Evolutionary conservation across 2,113 vertebrate genomes (phyloP).

Genomic region (Petromus typicus): DNA sequence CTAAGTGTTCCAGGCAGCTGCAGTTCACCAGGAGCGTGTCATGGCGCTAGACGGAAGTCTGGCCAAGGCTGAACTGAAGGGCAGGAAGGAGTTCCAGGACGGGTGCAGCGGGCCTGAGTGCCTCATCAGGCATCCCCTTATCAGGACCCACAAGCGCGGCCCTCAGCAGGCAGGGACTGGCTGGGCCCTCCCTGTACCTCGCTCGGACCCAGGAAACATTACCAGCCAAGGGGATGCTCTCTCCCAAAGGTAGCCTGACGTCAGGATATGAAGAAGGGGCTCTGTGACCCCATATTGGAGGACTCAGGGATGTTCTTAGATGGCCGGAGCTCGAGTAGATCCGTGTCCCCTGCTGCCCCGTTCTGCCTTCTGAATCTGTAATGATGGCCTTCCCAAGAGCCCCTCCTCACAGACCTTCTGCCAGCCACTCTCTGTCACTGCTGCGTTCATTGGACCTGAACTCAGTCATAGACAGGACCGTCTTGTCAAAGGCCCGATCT

Average conservation of each 20-base stretch:
- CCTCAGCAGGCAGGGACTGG: background rate
- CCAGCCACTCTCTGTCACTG: background rate
- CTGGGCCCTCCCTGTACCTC: background rate
- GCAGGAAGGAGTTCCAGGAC: background rate
- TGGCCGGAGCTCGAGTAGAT: background rate
- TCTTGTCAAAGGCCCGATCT: conserved; percentile 11
- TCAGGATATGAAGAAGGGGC: background rate
- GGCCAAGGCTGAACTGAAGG: background rate
- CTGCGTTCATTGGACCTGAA: background rate
- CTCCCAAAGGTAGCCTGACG: background rate
- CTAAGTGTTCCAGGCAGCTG: background rate
- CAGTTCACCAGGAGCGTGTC: background rate
- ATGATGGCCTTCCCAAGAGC: background rate
- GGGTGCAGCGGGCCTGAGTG: background rate
- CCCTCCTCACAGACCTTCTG: background rate
- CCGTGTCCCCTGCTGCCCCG: background rate
- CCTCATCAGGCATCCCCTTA: background rate
- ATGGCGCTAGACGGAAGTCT: background rate
- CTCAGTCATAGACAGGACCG: background rate
- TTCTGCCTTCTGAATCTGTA: background rate
- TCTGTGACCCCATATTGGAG: background rate
- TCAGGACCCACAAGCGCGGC: too few species aligned
- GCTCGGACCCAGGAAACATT: background rate
- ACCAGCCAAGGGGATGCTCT: background rate
- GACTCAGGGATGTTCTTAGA: background rate